Conservation (phyloP, 2,888 invertebrate genomes). For the Drosophila mulleri region DNA sequence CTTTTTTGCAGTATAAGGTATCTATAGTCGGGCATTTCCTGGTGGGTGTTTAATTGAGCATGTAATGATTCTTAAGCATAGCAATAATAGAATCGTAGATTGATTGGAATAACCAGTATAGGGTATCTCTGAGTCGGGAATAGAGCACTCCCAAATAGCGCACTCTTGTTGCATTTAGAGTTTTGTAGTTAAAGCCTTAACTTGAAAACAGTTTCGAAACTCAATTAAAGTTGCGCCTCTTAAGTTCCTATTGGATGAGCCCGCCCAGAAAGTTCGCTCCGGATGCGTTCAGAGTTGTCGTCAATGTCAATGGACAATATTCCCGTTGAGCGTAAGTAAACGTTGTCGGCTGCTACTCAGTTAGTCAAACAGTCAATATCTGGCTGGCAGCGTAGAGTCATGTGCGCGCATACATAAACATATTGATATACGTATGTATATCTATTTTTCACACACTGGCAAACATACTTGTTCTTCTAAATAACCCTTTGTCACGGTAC, state of each 20-base stretch:
- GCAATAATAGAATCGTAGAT: too few species aligned
- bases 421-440: slow-evolving; percentile 8
- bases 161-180: too few species aligned
- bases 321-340: slow-evolving; percentile 11
- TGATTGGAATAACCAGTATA: neutral
- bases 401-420: neutral
- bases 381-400: slow-evolving; percentile 21
- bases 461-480: slow-evolving; percentile 11
- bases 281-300: slow-evolving; percentile 34
- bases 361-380: slow-evolving; percentile 42
- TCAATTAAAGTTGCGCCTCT: neutral
- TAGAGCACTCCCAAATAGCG: neutral
- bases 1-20: too few species aligned
- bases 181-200: neutral
- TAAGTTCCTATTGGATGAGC: neutral
- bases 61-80: too few species aligned
- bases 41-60: too few species aligned
- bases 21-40: too few species aligned
- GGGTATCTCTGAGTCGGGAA: neutral
- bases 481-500: slow-evolving; percentile 65
- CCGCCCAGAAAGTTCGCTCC: neutral
- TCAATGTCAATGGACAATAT: slow-evolving; percentile 34
- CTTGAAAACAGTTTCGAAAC: neutral
- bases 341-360: slow-evolving; percentile 17
- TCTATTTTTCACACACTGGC: slow-evolving; percentile 5